Percentiles rank a stretch among this genome's conserved stretches.
These are phyloP conservation scores for Balanococcus diminutus DNA, from an alignment of 2,888 invertebrate species.

Conservation along the genomic window DNA sequence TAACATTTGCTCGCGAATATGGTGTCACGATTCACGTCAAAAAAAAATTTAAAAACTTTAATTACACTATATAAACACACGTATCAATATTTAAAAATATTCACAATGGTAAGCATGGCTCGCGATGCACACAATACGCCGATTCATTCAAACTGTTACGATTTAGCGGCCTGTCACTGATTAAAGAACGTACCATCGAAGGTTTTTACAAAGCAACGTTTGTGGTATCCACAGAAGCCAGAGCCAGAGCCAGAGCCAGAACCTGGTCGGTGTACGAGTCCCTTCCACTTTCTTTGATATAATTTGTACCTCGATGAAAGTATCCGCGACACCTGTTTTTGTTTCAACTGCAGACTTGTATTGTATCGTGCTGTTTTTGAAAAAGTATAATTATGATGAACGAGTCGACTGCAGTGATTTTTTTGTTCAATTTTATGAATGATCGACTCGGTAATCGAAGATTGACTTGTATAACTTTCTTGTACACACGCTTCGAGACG, in stretches of 20 bases:
- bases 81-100: not conserved
- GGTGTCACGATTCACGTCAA: not conserved
- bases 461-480: no score
- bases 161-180: conserved; percentile 39
- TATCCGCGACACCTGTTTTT: conserved; percentile 26
- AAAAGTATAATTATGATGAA: not conserved
- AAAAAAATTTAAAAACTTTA: not conserved
- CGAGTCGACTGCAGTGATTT: not conserved
- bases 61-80: not conserved
- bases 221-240: conserved; percentile 35
- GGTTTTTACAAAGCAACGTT: conserved; percentile 21
- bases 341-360: not conserved
- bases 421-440: not conserved
- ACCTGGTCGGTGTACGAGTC: not conserved
- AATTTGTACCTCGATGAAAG: conserved; percentile 21
- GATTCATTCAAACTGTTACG: conserved; percentile 43
- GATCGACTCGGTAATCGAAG: no score
- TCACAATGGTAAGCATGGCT: not conserved
- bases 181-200: conserved; percentile 45
- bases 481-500: no score
- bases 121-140: conserved; percentile 25
- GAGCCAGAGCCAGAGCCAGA: not conserved
- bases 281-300: conserved; percentile 34
- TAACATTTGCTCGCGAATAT: conserved; percentile 38
- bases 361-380: not conserved